Evolutionary conservation across 2,797 vertebrate genomes (phyloP), one percentile per base, ranked within the genome.

Genomic region (Australoheros facetus): DNA sequence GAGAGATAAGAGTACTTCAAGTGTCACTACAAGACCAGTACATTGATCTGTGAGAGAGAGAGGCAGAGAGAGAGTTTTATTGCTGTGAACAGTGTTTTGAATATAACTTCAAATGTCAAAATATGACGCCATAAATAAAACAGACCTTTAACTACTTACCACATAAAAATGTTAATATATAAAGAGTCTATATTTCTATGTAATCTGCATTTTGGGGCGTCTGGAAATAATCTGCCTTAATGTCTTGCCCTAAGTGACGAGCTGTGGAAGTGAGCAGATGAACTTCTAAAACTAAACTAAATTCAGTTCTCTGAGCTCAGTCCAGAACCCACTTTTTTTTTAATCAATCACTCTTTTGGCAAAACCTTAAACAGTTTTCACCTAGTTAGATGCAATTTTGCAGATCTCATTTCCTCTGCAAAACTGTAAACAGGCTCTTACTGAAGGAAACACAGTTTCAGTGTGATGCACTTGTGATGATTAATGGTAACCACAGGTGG

Each of bases 11-110:
- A 92, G 84, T 77, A 83, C 90, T 93, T 93, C 85, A 92, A 92
- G 93, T 94, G 93, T 94, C 94, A 93, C 90, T 92, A 93, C 93
- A 94, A 93, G 90, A 87, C 92, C 80, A 84, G 84, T 90, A 93
- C 93, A 94, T 91, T 93, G 93, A 94, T 94, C 92, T 93, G 89
- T 89, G 90, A 78, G 85, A 85, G 73, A 85, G 73, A 58, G 77
- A 30, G 70, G 77, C 66, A 81, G 78, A 73, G 26, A 26, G 66
- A 28, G 77, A 81, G 81, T 77, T 80, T 85, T 84, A 89, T 91
- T 89, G 85, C 80, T 21, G 62, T 32, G 60, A 88, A 84, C 66
- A 32, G 26, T 53, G 75, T 85, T 88, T 84, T 79, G 48, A 89
- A 88, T 83, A 82, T n/a, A 17, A 80, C 86, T 90, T 85, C 30